phyloP scores from a whole-genome alignment of 1,140 invertebrate genomes.

The Cyrtorhinus lividipennis region DNA sequence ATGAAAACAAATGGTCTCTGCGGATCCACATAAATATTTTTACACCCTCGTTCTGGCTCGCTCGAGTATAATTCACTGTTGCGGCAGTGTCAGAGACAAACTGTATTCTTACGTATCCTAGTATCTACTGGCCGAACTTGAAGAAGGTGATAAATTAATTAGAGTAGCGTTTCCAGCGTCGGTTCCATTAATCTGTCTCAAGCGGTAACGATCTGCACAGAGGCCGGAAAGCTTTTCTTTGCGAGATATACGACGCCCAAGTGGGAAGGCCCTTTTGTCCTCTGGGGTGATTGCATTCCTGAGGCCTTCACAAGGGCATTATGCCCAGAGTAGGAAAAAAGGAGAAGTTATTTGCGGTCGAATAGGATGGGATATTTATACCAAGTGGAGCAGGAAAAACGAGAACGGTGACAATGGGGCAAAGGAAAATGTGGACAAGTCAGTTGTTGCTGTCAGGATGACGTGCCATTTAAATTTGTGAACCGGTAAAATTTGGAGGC shows the following conservation, averaged over 20 bases:
- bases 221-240: background rate
- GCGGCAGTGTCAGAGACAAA: background rate
- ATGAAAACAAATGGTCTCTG: background rate
- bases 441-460: too few species aligned
- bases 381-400: too few species aligned
- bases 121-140: background rate
- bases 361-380: too few species aligned
- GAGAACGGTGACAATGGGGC: too few species aligned
- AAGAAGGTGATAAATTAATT: conserved; percentile 9
- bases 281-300: background rate
- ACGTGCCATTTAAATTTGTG: too few species aligned
- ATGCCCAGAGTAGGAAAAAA: too few species aligned
- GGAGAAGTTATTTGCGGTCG: too few species aligned
- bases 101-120: background rate
- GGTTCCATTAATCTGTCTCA: conserved; percentile 3
- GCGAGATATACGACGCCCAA: background rate
- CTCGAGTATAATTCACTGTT: too few species aligned
- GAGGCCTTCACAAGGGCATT: too few species aligned
- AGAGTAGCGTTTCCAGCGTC: background rate
- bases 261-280: background rate
- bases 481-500: too few species aligned
- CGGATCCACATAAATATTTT: background rate
- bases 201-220: background rate
- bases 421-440: too few species aligned
- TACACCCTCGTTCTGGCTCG: too few species aligned